These are phyloP conservation scores for Seladonia tumulorum DNA, from an alignment of 2,888 invertebrate species.

Conservation along the genomic window DNA sequence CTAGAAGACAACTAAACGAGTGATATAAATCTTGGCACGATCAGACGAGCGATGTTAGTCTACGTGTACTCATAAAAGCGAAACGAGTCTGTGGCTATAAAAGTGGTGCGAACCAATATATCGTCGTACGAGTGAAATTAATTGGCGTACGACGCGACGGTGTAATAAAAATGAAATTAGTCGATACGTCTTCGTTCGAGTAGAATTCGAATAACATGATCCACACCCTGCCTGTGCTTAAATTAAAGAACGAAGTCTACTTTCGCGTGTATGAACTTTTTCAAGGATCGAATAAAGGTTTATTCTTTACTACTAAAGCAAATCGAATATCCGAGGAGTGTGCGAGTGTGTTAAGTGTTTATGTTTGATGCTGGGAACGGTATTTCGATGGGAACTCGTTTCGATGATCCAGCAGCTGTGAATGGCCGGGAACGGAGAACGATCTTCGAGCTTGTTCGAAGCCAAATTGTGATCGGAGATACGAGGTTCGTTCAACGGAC, in stretches of 20 bases:
- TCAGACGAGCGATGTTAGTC: background rate
- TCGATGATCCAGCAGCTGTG: background rate
- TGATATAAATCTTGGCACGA: background rate
- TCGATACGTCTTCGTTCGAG: background rate
- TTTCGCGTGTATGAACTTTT: background rate
- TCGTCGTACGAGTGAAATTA: background rate
- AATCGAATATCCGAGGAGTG: background rate
- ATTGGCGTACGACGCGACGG: background rate
- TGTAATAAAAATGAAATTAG: background rate
- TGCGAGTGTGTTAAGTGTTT: background rate
- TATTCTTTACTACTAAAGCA: background rate
- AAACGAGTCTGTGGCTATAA: background rate
- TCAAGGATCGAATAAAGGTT: too few species aligned
- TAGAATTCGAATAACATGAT: background rate
- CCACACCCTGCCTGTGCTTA: background rate
- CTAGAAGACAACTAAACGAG: background rate
- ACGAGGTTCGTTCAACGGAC: slow-evolving; percentile 18
- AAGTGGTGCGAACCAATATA: background rate
- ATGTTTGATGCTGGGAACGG: background rate
- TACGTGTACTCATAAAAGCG: background rate
- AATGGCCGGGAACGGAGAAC: background rate
- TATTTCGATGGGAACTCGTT: background rate
- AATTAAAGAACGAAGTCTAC: background rate
- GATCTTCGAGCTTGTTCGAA: slow-evolving; percentile 29
- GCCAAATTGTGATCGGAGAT: slow-evolving; percentile 40